phyloP scores from a whole-genome alignment of 2,888 invertebrate genomes.

The Agriopis marginaria region DNA sequence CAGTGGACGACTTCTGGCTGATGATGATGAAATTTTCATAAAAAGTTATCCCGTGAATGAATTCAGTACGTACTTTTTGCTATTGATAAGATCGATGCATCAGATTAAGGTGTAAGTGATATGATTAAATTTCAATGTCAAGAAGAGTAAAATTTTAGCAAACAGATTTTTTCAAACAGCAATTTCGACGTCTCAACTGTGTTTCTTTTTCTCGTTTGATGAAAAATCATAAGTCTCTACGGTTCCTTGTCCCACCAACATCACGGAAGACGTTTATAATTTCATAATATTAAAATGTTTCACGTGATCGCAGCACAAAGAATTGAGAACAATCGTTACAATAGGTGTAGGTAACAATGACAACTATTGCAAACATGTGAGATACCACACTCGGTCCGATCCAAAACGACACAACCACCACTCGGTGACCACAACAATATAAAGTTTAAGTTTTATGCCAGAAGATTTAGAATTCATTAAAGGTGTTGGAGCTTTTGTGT shows the following conservation, averaged over 20 bases:
- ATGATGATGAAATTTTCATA: too few species aligned
- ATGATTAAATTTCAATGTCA: too few species aligned
- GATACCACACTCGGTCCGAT: constrained; percentile 60
- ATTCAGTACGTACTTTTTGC: too few species aligned
- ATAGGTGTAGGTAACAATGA: constrained; percentile 85
- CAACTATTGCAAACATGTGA: constrained; percentile 83
- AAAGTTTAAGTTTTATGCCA: constrained; percentile 9
- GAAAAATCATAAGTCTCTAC: constrained; percentile 42
- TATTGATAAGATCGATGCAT: too few species aligned
- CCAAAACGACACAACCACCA: constrained; percentile 50
- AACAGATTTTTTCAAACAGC: too few species aligned
- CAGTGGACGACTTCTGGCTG: too few species aligned
- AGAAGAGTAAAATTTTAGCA: too few species aligned
- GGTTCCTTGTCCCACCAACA: constrained; percentile 48
- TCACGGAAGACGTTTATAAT: constrained; percentile 85
- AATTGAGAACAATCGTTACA: constrained; percentile 76
- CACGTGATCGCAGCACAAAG: constrained; percentile 80
- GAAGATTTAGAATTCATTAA: constrained; percentile 32
- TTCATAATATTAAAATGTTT: constrained; percentile 86
- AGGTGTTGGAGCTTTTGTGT: background rate
- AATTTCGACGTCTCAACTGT: too few species aligned
- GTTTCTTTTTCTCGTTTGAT: background rate
- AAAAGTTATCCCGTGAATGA: too few species aligned
- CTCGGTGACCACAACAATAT: constrained; percentile 14
- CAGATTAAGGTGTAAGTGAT: too few species aligned